Evolutionary conservation across 2,113 vertebrate genomes (phyloP).

Genomic region (Sprattus sprattus): DNA sequence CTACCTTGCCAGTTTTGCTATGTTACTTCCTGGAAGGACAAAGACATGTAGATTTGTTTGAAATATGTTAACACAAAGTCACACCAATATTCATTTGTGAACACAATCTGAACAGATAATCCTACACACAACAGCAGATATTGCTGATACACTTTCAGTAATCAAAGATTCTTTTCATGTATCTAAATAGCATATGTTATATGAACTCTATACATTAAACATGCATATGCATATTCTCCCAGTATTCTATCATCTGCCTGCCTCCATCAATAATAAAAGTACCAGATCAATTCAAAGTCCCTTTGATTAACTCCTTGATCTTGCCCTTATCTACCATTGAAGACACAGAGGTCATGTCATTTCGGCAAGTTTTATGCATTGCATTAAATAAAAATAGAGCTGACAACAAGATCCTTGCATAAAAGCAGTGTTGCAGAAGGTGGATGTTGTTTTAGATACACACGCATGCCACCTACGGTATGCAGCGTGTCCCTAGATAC

Average conservation of each 20-base stretch:
- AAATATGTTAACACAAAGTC: not conserved
- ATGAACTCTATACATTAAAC: not conserved
- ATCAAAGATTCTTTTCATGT: conserved; percentile 7
- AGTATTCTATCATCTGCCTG: not conserved
- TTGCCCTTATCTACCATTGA: not conserved
- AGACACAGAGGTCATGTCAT: too few relatives aligned
- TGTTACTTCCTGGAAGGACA: not conserved
- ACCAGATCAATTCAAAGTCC: not conserved
- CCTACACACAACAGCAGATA: not conserved
- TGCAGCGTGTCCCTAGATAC: too few relatives aligned
- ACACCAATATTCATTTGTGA: not conserved
- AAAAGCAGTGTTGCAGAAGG: too few relatives aligned
- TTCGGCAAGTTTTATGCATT: too few relatives aligned
- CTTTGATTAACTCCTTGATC: not conserved
- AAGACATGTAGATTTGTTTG: not conserved
- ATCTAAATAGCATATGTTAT: not conserved
- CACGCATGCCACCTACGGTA: too few relatives aligned
- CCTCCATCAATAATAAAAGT: conserved; percentile 3
- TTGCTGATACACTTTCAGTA: not conserved
- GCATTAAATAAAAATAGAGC: too few relatives aligned
- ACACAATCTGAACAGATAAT: not conserved
- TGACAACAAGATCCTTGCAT: too few relatives aligned
- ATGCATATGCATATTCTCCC: not conserved
- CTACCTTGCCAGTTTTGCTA: not conserved
- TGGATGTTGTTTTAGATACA: too few relatives aligned